Base-by-base conservation (phyloP, 2,113 vertebrate species). In the Jaculus jaculus region DNA sequence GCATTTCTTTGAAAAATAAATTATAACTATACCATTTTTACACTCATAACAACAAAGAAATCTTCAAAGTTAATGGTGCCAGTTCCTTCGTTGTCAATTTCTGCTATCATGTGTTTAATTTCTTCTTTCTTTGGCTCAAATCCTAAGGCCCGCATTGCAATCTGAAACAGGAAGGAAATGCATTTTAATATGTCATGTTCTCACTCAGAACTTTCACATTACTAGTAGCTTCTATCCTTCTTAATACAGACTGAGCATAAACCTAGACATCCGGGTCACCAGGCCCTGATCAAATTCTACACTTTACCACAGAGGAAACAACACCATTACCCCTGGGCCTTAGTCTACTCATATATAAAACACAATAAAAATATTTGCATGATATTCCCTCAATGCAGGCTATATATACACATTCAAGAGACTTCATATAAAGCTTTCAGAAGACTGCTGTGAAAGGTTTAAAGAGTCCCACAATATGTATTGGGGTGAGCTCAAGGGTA, bases 71-170 rank as follows among this genome's bases (percentile, higher is more conserved):
- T 96, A 94, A 99, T 99, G 39, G 98, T 98, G 83, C 98, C 98
- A 0, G 97, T 98, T 87, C 98, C 98, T 78, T 99, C 99, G 95
- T 98, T 99, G 95, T 99, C 98, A n/a, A 99, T 97, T 90, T 99
- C 99, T 90, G 98, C 97, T 91, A 99, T 98, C 99, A 99, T 98
- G 96, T 99, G 99, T 97, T 98, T 99, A 90, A 99, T 98, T 96
- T 99, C 99, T 95, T 99, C 99, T 95, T 99, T 99, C 97, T 99
- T 99, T 68, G 99, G 99, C 96, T 99, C 99, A 98, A 99, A 99
- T 42, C 99, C 99, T 47, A 99, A 98, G 66, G 99, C 99, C 74
- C 98, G 97, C 99, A 99, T 99, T 0, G 99, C 99, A 96, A 99
- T 99, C 99, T 99, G 97, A 18, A 87, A 92, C 71, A 96, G 60